These are phyloP conservation scores for Anguilla pacifica DNA, from an alignment of 2,797 vertebrate species.

Conservation along the genomic window DNA sequence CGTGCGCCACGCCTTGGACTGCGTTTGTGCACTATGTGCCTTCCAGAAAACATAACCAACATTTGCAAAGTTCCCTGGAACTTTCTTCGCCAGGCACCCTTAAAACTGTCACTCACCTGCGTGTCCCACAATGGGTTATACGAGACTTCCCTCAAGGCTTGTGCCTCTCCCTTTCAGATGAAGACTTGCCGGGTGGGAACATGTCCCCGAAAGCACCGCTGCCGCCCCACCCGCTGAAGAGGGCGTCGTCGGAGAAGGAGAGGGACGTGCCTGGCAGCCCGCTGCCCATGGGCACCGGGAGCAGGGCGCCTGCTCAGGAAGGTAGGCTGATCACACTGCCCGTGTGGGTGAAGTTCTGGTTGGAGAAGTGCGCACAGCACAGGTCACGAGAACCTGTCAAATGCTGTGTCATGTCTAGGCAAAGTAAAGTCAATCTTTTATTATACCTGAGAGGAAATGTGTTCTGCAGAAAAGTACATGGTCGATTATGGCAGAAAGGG, in stretches of 20 bases:
- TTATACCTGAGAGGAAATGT: background rate
- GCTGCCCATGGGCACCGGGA: conserved; percentile 67
- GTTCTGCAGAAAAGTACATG: background rate
- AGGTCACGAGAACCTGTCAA: background rate
- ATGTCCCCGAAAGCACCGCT: conserved; percentile 75
- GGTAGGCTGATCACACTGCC: conserved; percentile 68
- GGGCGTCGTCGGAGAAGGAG: conserved; percentile 82
- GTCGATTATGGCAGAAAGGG: background rate
- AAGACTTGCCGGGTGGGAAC: conserved; percentile 73
- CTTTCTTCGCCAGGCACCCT: background rate
- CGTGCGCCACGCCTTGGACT: too few species aligned
- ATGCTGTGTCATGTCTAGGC: background rate
- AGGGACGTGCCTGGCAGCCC: conserved; percentile 78
- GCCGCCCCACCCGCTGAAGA: conserved; percentile 80
- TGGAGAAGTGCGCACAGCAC: background rate
- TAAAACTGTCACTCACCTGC: background rate
- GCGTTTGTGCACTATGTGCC: too few species aligned
- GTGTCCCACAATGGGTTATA: background rate
- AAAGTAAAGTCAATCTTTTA: background rate
- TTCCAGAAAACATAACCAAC: background rate
- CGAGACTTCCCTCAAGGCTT: background rate
- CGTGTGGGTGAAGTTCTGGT: background rate
- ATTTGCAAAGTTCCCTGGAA: background rate
- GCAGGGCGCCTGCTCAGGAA: conserved; percentile 80
- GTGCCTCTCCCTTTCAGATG: conserved; percentile 70